Evolutionary conservation across 2,888 invertebrate genomes (phyloP).

Genomic region (Pegoplata infirma): DNA sequence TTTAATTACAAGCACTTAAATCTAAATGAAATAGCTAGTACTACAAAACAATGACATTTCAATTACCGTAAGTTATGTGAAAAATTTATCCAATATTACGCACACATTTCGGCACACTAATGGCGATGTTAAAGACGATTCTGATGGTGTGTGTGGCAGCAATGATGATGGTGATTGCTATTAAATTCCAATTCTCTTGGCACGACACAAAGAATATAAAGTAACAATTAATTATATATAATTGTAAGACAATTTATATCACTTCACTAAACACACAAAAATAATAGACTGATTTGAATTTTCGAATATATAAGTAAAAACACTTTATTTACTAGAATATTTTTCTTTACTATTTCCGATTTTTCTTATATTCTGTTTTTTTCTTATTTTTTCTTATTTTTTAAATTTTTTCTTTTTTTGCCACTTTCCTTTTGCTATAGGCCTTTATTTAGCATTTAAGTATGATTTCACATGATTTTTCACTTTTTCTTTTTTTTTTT

Average conservation of each 20-base stretch:
- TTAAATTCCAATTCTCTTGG: slow-evolving; percentile 18
- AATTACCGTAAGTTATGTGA: slow-evolving; percentile 31
- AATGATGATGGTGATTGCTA: not conserved
- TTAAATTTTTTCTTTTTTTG: not conserved
- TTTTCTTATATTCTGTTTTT: slow-evolving; percentile 1
- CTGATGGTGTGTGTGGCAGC: not conserved
- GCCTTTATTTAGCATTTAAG: slow-evolving; percentile 9
- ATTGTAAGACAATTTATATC: slow-evolving; percentile 53
- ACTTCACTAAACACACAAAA: slow-evolving; percentile 35
- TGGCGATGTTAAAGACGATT: not conserved
- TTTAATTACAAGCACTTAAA: no score
- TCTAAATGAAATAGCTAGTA: not conserved
- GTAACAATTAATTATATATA: slow-evolving; percentile 43
- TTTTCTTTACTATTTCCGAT: no score
- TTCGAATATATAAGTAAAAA: no score
- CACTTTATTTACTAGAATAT: slow-evolving; percentile 12
- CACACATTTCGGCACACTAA: not conserved
- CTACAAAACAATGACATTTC: slow-evolving; percentile 6
- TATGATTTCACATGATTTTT: slow-evolving; percentile 39
- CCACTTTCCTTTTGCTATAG: slow-evolving; percentile 12
- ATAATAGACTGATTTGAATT: no score
- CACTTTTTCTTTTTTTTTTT: slow-evolving; percentile 49
- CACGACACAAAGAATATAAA: slow-evolving; percentile 9
- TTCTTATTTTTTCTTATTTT: not conserved
- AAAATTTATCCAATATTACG: slow-evolving; percentile 21